phyloP scores from a whole-genome alignment of 1,140 invertebrate species.

The Micrasema longulum region DNA sequence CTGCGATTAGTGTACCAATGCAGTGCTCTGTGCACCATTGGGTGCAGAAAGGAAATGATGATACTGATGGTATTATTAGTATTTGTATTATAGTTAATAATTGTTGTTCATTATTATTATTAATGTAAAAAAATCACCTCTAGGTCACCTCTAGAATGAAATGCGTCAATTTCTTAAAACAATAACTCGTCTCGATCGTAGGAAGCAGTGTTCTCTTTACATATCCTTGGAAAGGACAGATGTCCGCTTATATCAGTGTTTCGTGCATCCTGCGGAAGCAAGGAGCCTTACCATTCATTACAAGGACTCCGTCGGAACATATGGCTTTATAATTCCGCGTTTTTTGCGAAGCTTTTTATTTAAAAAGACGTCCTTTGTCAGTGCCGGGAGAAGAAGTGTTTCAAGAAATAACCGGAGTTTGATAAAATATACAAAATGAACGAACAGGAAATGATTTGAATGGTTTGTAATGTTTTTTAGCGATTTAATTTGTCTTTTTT shows the following conservation, averaged over 20 bases:
- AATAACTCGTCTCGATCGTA: not conserved
- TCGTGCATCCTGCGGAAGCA: constrained; percentile 53
- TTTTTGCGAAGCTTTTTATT: constrained; percentile 27
- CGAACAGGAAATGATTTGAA: constrained; percentile 41
- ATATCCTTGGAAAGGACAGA: constrained; percentile 39
- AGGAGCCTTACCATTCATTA: constrained; percentile 49
- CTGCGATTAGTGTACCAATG: no score
- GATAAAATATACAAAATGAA: constrained; percentile 26
- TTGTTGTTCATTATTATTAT: no score
- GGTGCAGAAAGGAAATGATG: no score
- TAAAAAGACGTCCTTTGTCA: constrained; percentile 17
- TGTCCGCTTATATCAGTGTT: constrained; percentile 47
- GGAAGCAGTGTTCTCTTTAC: not conserved
- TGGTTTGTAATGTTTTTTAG: no score
- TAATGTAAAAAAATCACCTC: no score
- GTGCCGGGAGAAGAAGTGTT: not conserved
- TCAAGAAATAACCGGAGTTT: not conserved
- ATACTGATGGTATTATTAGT: no score
- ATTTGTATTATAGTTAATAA: no score
- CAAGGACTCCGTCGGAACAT: constrained; percentile 42
- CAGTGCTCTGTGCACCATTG: no score
- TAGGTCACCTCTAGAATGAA: no score
- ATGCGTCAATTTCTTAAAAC: not conserved
- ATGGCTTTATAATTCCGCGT: constrained; percentile 48
- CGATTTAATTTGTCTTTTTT: no score